Evolutionary conservation across 2,888 invertebrate species (phyloP), one percentile per base, ranked within the genome.

Genomic region (Chorisops tibialis): DNA sequence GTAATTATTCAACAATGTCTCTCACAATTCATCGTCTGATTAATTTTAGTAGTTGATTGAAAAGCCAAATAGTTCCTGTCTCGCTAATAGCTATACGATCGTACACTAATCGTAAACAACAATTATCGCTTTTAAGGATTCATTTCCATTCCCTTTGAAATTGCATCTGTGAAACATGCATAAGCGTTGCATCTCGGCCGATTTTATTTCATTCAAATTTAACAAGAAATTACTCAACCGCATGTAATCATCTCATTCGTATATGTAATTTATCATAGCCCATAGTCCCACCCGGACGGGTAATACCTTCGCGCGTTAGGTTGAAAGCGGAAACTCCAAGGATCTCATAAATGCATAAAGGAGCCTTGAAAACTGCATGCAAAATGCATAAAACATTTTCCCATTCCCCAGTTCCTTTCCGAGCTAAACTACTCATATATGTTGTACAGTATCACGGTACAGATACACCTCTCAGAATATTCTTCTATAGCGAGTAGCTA

Each of bases 351-450:
- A 59, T 59, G 59, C 37, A 59, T 41, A 48, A 59, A 59, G 14
- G 48, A 48, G 38, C 38, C 59, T 45, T 59, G 59, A 35, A 59
- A 56, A 12, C 37, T 24, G 48, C 59, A 48, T 39, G 48, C 45
- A 38, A 48, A 59, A 59, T 59, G 59, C 59, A 59, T 59, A 48
- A 47, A 59, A 59, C 48, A 59, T 59, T 59, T 48, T 18, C n/a
- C 21, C n/a, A n/a, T 14, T 35, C 45, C 37, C 18, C 30, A 52
- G 35, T 30, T 4, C 41, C 41, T 3, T n/a, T 39, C 30, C 16
- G 19, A 18, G 9, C 21, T 19, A n/a, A n/a, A 47, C 39, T 16
- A 39, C 39, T 39, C 45, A 45, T 2, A 45, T 19, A n/a, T n/a
- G n/a, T n/a, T n/a, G n/a, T n/a, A 18, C 45, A 18, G 18, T 19